Base-by-base conservation (phyloP, 2,113 vertebrate species). In the Scomber colias region DNA sequence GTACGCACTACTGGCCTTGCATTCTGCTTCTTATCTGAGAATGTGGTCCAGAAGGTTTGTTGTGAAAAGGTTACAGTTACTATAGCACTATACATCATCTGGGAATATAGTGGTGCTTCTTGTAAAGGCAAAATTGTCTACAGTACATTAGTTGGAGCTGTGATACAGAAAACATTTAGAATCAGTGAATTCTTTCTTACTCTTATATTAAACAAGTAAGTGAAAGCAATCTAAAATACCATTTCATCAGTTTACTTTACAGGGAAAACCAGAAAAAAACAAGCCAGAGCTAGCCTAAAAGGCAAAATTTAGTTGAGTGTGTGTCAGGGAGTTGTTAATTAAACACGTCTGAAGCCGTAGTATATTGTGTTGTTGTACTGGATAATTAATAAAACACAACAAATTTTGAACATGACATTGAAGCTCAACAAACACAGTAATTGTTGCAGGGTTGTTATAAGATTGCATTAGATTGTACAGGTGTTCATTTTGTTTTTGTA, bases 21-120 rank as follows among this genome's bases (percentile, higher is more conserved):
- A 56, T 54, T 64, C 56, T 24, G 66, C 50, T 67, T 74, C 40
- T 60, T 65, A 63, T 84, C 57, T 74, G 49, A 10, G 72, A 62
- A 59, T 12, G 21, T 63, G 35, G 6, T 51, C 7, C n/a, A 49
- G n/a, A 62, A 30, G 40, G 51, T 14, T 31, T 31, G 15, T 27
- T 40, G 3, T 7, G 62, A 76, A 67, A 65, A 69, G 31, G 24
- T 57, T 35, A 40, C 16, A 31, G 54, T 64, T 65, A 48, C 61
- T 62, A 57, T 30, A 35, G 14, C 40, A 21, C 27, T 44, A 11
- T 14, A 50, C 12, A 57, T 62, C 19, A 31, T 21, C 12, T 3
- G 2, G 48, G 13, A 27, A 48, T 61, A 24, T 21, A 11, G 6
- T 24, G 11, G 5, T 35, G 10, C 16, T 11, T 59, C 13, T 31